Percentiles rank a stretch among this genome's conserved stretches.
Conservation (phyloP, 1,140 invertebrate genomes). For the Drosophila sp. region DNA sequence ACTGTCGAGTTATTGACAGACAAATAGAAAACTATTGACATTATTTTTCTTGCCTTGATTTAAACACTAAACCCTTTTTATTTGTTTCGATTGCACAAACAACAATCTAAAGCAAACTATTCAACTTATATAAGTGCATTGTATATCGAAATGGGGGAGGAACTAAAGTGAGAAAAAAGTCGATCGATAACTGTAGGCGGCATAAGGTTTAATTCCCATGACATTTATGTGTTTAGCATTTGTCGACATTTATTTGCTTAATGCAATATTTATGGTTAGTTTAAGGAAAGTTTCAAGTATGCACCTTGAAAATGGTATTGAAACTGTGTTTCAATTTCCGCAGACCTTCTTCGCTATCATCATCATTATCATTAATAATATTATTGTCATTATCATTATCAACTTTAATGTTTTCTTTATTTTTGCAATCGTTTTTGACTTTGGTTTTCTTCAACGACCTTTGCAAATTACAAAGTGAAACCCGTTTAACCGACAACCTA, state of each 20-base stretch:
- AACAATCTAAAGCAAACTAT: not conserved
- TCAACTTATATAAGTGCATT: not conserved
- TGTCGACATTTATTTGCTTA: not conserved
- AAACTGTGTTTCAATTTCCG: not conserved
- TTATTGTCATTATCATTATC: constrained; percentile 17
- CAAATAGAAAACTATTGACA: too few relatives aligned
- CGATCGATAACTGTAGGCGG: constrained; percentile 10
- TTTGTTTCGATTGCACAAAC: too few relatives aligned
- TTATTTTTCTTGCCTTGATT: too few relatives aligned
- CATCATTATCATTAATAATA: not conserved
- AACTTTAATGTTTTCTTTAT: constrained; percentile 4
- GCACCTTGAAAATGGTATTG: not conserved
- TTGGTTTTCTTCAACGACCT: constrained; percentile 37
- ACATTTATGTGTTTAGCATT: constrained; percentile 4
- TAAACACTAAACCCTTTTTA: too few relatives aligned
- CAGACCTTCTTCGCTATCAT: constrained; percentile 3
- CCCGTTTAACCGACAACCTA: constrained; percentile 17
- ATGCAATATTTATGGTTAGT: constrained; percentile 15
- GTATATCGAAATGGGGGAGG: constrained; percentile 3
- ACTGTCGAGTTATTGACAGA: too few relatives aligned
- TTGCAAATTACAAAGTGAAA: constrained; percentile 44
- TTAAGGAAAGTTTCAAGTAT: constrained; percentile 12
- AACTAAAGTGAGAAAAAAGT: not conserved
- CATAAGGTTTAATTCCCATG: constrained; percentile 11
- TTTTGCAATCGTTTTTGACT: not conserved